Conservation (phyloP, 2,113 vertebrate species). For the Malurus melanocephalus region DNA sequence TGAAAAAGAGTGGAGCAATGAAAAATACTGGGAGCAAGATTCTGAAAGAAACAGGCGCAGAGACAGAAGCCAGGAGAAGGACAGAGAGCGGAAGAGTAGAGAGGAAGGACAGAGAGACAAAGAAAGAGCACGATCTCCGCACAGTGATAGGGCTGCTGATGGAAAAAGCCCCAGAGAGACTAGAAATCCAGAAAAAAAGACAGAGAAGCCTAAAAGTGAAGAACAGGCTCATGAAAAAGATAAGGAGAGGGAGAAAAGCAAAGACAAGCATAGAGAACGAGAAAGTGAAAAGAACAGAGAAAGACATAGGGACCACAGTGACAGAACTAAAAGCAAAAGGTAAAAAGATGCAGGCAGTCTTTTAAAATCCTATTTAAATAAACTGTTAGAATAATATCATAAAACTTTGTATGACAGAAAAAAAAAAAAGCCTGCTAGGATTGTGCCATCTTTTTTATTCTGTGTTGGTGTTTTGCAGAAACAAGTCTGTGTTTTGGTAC, state of each 20-base stretch:
- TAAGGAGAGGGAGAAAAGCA: constrained; percentile 76
- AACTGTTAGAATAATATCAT: constrained; percentile 51
- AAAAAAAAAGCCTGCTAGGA: constrained; percentile 62
- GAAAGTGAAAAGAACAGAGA: constrained; percentile 80
- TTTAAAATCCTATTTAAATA: constrained; percentile 51
- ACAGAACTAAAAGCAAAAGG: constrained; percentile 84
- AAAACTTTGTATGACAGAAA: constrained; percentile 44
- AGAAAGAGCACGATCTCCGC: constrained; percentile 69
- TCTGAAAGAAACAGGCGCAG: constrained; percentile 77
- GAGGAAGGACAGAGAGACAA: constrained; percentile 81
- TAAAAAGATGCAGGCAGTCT: constrained; percentile 67
- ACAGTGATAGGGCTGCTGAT: constrained; percentile 71
- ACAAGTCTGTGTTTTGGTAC: constrained; percentile 64
- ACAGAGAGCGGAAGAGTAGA: constrained; percentile 74
- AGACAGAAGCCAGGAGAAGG: constrained; percentile 77
- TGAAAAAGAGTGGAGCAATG: constrained; percentile 73
- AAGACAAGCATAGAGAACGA: constrained; percentile 69
- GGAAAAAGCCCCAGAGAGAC: constrained; percentile 70
- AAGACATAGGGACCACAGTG: constrained; percentile 81
- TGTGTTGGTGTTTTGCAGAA: constrained; percentile 71
- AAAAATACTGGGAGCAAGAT: constrained; percentile 78
- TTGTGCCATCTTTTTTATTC: constrained; percentile 75
- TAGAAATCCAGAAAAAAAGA: constrained; percentile 77
- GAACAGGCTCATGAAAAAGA: constrained; percentile 79
- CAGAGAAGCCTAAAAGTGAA: constrained; percentile 82